Evolutionary conservation across 2,888 invertebrate species (phyloP).

Genomic region (Eledona agricola): DNA sequence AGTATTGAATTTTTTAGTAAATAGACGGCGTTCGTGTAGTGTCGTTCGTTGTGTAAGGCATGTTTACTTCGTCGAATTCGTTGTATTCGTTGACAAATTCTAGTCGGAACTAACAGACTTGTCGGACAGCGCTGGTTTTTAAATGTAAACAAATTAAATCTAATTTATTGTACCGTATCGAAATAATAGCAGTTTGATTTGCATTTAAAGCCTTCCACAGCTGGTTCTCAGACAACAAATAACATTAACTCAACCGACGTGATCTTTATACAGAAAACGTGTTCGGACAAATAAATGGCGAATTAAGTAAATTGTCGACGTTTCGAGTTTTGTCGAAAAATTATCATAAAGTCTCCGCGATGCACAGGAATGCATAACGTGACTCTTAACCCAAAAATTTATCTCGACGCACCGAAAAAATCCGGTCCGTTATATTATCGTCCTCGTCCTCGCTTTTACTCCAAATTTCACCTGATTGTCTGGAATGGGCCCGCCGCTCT

Average conservation of each 20-base stretch:
- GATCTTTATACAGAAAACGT: constrained; percentile 41
- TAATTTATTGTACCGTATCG: constrained; percentile 33
- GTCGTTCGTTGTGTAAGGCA: constrained; percentile 16
- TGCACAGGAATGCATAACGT: constrained; percentile 36
- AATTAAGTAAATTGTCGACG: constrained; percentile 46
- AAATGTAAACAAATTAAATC: constrained; percentile 35
- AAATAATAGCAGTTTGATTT: constrained; percentile 36
- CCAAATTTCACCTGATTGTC: constrained; percentile 25
- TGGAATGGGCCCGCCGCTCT: constrained; percentile 21
- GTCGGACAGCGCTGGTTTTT: constrained; percentile 33
- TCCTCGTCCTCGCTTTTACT: constrained; percentile 5
- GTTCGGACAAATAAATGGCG: constrained; percentile 43
- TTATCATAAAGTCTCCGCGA: constrained; percentile 45
- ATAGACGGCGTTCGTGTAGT: constrained; percentile 13
- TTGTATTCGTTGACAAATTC: constrained; percentile 40
- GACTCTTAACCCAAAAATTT: constrained; percentile 34
- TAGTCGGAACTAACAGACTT: constrained; percentile 41
- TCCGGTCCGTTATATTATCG: no score
- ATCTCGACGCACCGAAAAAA: no score
- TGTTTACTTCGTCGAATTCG: constrained; percentile 20
- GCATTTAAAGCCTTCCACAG: constrained; percentile 33
- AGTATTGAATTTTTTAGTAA: constrained; percentile 34
- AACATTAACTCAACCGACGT: constrained; percentile 34
- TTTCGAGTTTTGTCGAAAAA: constrained; percentile 42
- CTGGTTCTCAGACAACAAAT: constrained; percentile 38